Conservation (phyloP, 2,797 vertebrate species). For the Pangasius sanitwongsei region DNA sequence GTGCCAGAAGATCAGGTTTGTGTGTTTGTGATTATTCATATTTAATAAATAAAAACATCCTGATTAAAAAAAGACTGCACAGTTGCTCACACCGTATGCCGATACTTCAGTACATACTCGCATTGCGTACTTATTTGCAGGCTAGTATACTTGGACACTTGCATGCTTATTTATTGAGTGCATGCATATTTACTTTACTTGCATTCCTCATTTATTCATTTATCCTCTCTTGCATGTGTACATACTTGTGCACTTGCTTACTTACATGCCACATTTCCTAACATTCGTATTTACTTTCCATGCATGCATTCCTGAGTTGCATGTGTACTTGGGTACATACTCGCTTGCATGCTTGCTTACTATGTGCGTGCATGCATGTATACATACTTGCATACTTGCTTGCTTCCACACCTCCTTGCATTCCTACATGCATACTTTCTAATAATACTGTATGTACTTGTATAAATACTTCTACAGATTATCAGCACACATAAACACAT, state of each 20-base stretch:
- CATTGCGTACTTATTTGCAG: background rate
- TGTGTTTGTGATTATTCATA: background rate
- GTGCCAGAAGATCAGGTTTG: slow-evolving; percentile 96
- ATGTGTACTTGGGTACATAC: too few relatives aligned
- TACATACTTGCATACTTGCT: too few relatives aligned
- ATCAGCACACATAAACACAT: background rate
- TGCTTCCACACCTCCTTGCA: too few relatives aligned
- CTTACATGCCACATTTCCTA: background rate
- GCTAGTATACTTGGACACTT: background rate
- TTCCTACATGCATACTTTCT: too few relatives aligned
- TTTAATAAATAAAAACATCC: background rate
- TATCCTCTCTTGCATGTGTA: background rate
- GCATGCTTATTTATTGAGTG: background rate
- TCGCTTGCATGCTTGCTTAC: too few relatives aligned
- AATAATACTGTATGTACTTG: too few relatives aligned
- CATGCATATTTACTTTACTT: background rate
- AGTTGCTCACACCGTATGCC: background rate
- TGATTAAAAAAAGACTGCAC: background rate
- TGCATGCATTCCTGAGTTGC: background rate
- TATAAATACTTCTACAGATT: too few relatives aligned
- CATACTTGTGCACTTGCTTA: background rate
- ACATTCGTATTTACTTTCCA: background rate
- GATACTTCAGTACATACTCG: background rate
- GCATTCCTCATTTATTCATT: background rate
- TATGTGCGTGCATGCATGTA: too few relatives aligned